Conservation (phyloP, 2,797 vertebrate species). For the Todus mexicanus region DNA sequence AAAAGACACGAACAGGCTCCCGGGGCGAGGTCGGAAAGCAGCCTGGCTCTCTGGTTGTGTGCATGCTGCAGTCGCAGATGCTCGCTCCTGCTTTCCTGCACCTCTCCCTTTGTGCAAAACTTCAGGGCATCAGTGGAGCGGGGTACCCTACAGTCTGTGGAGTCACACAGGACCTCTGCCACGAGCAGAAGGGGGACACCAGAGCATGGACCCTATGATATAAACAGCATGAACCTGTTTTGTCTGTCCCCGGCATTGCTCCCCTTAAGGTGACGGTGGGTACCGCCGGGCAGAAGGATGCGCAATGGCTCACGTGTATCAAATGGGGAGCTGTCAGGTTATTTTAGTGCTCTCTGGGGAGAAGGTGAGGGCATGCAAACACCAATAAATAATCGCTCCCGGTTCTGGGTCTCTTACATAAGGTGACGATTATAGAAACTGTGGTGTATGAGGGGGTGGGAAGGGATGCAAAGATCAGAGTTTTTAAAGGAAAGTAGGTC, state of each 20-base stretch:
- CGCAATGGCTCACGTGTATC: neutral
- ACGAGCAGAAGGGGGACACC: accelerated
- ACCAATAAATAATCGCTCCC: slow-evolving; percentile 43
- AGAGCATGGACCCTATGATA: neutral
- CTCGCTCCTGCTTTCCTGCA: neutral
- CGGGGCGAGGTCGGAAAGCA: neutral
- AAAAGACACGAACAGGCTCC: accelerated
- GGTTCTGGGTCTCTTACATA: slow-evolving; percentile 61
- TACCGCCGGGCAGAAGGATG: neutral
- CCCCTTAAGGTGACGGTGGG: neutral
- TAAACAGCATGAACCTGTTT: neutral
- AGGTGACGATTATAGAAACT: slow-evolving; percentile 55
- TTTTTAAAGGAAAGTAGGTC: slow-evolving; percentile 68
- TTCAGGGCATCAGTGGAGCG: accelerated
- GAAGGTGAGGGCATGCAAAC: slow-evolving; percentile 15
- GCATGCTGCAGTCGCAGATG: accelerated
- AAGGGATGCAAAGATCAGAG: slow-evolving; percentile 37
- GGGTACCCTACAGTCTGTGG: neutral
- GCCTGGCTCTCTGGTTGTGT: neutral
- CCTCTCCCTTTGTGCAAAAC: neutral
- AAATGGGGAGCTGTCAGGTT: neutral
- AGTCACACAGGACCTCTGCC: neutral
- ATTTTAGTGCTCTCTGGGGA: slow-evolving; percentile 23
- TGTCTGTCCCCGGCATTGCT: accelerated
- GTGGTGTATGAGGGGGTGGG: neutral